Percentiles rank a stretch among this genome's conserved stretches.
Conservation (phyloP, 2,797 vertebrate species). For the Pangasius mekongensis region DNA sequence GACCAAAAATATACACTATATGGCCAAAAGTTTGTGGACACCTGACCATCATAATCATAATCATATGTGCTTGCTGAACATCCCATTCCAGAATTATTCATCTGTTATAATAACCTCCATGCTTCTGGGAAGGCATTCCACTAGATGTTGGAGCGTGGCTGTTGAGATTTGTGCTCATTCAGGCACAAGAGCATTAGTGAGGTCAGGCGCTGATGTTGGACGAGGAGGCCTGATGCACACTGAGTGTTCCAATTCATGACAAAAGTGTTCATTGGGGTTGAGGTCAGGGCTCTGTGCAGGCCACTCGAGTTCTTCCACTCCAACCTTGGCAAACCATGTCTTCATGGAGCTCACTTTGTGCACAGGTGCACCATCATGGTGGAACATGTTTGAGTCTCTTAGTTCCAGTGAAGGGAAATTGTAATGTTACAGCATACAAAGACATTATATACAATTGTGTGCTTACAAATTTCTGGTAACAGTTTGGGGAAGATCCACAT, state of each 20-base stretch:
- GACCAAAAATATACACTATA: not conserved
- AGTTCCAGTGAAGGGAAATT: not conserved
- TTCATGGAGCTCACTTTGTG: not conserved
- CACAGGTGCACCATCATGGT: not conserved
- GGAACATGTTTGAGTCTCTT: not conserved
- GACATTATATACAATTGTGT: not conserved
- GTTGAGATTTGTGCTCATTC: not conserved
- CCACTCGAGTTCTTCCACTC: not conserved
- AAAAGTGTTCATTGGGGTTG: not conserved
- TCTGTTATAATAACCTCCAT: not conserved
- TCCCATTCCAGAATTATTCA: not conserved
- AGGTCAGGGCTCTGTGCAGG: not conserved
- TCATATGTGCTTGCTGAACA: not conserved
- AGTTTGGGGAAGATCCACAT: not conserved
- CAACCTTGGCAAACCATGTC: not conserved
- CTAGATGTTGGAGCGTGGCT: not conserved
- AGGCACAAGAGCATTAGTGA: not conserved
- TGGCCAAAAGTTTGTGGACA: not conserved
- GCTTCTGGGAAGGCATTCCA: not conserved
- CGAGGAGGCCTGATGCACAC: not conserved
- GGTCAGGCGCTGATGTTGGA: not conserved
- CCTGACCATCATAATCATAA: too few species aligned
- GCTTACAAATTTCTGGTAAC: not conserved
- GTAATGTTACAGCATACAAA: not conserved
- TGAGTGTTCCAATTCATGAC: not conserved